Evolutionary conservation across 2,113 vertebrate genomes (phyloP).

Genomic region (Corythornis cristatus): DNA sequence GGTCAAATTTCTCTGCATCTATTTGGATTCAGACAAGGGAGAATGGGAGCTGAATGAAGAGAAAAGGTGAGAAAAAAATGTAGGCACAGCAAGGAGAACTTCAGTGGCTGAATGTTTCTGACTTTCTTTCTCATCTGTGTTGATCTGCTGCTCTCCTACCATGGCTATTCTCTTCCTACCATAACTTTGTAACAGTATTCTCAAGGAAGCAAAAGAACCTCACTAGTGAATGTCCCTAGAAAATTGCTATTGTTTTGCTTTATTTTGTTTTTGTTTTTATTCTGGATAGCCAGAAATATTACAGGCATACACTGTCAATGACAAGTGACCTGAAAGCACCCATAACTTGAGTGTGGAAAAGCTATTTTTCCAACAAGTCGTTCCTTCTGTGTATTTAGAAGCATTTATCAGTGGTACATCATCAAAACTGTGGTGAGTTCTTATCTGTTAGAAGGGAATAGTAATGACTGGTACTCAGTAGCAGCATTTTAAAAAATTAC

Average conservation of each 20-base stretch:
- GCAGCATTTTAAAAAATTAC: background rate
- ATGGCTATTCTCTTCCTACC: background rate
- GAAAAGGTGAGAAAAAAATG: background rate
- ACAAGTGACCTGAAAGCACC: background rate
- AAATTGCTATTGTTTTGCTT: background rate
- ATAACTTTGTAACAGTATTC: background rate
- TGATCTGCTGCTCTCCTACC: background rate
- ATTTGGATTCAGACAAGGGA: background rate
- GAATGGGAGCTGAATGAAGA: background rate
- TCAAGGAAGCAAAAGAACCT: background rate
- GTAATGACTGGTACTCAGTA: background rate
- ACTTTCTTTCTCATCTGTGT: background rate
- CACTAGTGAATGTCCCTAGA: background rate
- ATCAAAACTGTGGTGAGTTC: background rate
- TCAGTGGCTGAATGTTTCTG: background rate
- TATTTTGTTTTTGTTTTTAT: background rate
- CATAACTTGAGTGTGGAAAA: background rate
- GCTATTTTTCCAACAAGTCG: background rate
- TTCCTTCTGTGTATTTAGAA: background rate
- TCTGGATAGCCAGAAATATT: background rate
- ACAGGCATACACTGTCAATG: background rate
- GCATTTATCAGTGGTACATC: background rate
- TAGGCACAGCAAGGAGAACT: background rate
- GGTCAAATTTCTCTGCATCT: conserved; percentile 13
- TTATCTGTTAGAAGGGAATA: background rate